phyloP scores from a whole-genome alignment of 2,888 invertebrate genomes.

The Gordius sp. region DNA sequence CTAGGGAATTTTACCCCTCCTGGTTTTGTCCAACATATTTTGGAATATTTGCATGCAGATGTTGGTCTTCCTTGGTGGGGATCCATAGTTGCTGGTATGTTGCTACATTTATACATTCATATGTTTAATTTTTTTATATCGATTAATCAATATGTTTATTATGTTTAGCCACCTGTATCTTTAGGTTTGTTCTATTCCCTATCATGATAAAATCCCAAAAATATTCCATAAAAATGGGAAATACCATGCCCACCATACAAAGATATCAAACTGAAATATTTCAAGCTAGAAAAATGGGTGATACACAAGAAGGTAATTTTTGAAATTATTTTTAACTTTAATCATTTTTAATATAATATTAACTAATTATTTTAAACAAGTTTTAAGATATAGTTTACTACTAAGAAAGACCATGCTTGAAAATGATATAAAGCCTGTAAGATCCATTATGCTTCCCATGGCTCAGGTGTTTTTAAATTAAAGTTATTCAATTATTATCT shows the following conservation, averaged over 20 bases:
- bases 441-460: conserved; percentile 38
- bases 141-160: conserved; percentile 4
- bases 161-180: conserved; percentile 42
- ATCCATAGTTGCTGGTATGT: conserved; percentile 48
- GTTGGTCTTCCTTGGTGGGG: conserved; percentile 75
- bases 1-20: conserved; percentile 44
- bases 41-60: conserved; percentile 56
- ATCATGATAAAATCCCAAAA: conserved; percentile 50
- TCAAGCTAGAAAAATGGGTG: conserved; percentile 40
- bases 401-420: conserved; percentile 54
- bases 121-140: too few species aligned
- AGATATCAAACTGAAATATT: conserved; percentile 53
- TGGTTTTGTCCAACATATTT: conserved; percentile 48
- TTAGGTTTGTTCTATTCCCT: conserved; percentile 53
- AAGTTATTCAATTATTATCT: too few species aligned
- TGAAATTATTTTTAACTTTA: neutral
- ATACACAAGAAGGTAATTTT: conserved; percentile 38
- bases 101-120: too few species aligned
- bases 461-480: too few species aligned
- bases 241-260: conserved; percentile 58
- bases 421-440: conserved; percentile 50
- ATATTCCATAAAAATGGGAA: conserved; percentile 44
- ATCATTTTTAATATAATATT: neutral
- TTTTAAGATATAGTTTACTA: neutral
- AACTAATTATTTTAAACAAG: neutral